Evolutionary conservation across 2,888 invertebrate species (phyloP), one percentile per base, ranked within the genome.

Genomic region (Athetis lepigone): DNA sequence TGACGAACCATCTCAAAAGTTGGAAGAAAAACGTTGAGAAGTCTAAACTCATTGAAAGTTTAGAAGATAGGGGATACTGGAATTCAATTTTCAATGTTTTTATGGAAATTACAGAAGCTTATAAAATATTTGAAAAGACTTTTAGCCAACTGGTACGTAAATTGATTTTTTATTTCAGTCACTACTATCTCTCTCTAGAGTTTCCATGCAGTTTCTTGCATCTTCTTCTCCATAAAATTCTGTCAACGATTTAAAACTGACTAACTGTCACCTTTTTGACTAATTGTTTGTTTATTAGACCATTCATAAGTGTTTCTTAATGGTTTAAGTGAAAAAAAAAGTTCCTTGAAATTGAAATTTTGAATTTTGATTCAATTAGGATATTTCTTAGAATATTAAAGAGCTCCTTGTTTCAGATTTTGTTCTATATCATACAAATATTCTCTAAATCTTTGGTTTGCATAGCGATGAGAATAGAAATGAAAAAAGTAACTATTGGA

Each of bases 401-500:
- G n/a, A 11, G 11, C 29, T 29, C 0, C 6, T 8, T 59, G 21
- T 59, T 60, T 27, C 45, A 60, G 60, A 37, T 60, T 18, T 27
- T 45, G 37, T 60, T 60, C 11, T 60, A 60, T 25, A 45, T 27
- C 9, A 18, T 45, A 45, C 21, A 42, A 8, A 60, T 60, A 7
- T 37, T 21, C 9, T 37, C 27, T 4, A 60, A 45, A 45, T 43
- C 60, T 11, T 33, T 60, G 27, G 7, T 60, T 19, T 25, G 33
- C 4, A 36, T 60, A 21, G 25, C 33, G 8, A 59, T 60, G n/a
- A 60, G 59, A n/a, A 60, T 60, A 6, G 60, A 60, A 13, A 43
- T 60, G 60, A 43, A 43, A 25, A 59, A 59, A 59, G 43, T 43
- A n/a, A 58, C 40, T 29, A 29, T 29, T 29, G 58, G 58, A 21